Percentiles rank a stretch among this genome's conserved stretches.
Conservation (phyloP, 1,140 invertebrate genomes). For the Anoplolepis gracilipes region DNA sequence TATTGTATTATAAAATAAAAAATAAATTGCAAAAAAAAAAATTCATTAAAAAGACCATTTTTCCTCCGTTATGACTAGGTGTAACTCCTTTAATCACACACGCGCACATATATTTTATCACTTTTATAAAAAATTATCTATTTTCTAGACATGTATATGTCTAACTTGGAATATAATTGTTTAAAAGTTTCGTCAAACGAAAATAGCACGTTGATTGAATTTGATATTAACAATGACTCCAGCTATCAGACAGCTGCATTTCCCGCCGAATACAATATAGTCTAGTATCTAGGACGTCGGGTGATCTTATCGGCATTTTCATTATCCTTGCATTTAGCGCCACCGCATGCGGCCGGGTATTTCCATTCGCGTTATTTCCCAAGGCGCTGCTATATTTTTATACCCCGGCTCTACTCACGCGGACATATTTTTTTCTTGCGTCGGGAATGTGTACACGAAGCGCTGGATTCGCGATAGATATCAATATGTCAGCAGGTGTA, state of each 20-base stretch:
- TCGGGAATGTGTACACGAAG: neutral
- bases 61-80: no score
- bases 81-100: neutral
- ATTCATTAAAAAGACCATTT: no score
- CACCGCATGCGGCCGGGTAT: constrained; percentile 1
- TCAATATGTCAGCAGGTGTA: constrained; percentile 4
- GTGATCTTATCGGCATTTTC: constrained; percentile 51
- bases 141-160: neutral
- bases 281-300: constrained; percentile 9
- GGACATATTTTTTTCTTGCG: neutral
- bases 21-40: no score
- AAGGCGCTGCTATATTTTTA: constrained; percentile 37
- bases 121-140: neutral
- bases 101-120: neutral
- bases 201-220: constrained; percentile 2
- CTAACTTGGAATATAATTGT: neutral
- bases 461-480: constrained; percentile 14
- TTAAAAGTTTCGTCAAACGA: neutral
- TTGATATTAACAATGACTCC: constrained; percentile 22
- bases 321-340: constrained; percentile 55
- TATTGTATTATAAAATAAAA: no score
- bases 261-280: neutral
- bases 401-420: neutral
- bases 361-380: constrained; percentile 54
- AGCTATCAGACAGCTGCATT: neutral